phyloP scores from a whole-genome alignment of 2,888 invertebrate genomes.

The Vandiemenella viatica region DNA sequence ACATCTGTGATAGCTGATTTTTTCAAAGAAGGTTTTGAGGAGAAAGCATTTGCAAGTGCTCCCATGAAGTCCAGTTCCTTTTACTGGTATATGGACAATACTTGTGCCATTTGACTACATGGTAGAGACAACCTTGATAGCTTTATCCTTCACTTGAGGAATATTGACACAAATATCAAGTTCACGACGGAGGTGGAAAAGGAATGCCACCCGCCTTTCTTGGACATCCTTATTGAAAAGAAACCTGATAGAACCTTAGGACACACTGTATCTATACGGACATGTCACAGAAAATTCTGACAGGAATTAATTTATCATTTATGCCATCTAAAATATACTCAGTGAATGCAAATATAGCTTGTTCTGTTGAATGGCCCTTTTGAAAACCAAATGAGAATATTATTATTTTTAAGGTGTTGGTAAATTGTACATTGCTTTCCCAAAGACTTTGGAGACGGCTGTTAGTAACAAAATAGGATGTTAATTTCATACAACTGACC shows the following conservation, averaged over 20 bases:
- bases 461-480: no score
- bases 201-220: neutral
- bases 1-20: no score
- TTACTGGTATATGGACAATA: neutral
- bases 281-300: no score
- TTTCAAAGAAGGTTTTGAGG: neutral
- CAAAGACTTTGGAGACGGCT: no score
- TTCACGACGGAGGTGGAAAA: neutral
- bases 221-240: neutral
- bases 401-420: no score
- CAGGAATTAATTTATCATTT: no score
- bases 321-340: no score
- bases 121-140: neutral
- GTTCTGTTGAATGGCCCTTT: no score
- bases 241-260: neutral
- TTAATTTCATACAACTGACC: no score
- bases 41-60: neutral
- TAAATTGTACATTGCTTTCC: no score
- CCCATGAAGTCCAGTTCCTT: neutral
- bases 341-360: no score
- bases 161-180: neutral
- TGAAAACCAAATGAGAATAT: no score
- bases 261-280: neutral
- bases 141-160: neutral
- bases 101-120: neutral